Base-by-base conservation (phyloP, 2,888 invertebrate species). In the Encarsia formosa region DNA sequence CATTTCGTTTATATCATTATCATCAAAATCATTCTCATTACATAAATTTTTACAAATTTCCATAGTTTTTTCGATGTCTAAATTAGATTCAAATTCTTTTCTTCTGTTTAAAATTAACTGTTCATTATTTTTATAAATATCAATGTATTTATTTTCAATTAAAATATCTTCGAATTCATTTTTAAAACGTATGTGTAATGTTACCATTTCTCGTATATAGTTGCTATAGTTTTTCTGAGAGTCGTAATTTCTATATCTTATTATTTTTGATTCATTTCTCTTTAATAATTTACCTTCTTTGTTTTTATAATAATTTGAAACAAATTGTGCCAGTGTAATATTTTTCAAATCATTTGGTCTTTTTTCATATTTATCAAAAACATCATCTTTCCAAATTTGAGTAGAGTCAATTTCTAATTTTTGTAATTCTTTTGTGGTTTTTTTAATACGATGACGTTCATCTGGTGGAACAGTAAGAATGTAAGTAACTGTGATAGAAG, bases 321-420 rank as follows among this genome's bases (percentile, higher is more conserved):
- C 70, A 63, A 74, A 75, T 60, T 73, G 67, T 3, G 73, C 74
- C 35, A 75, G 60, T 41, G 67, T 65, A 39, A 70, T 54, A 45
- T 66, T 39, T 47, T 63, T 46, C 6, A 75, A 57, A 3, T 35
- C 22, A 41, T 23, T 59, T 43, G 72, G 74, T 58, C 75, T 53
- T 60, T 70, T 63, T 60, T 75, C 65, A 57, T 75, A 75, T 45
- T 69, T 70, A 44, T 73, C 69, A 40, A 74, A 67, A 61, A 69
- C 70, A 61, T 74, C 70, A 51, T 72, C 68, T 52, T 67, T 73
- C 73, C 74, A 75, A 24, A 75, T 59, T 49, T 76, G 63, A 60
- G 58, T 59, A 8, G 52, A 57, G 32, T 60, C 52, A 26, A 54
- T 52, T 46, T 66, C 64, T 18, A 50, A 5, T 19, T 15, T n/a